These are phyloP conservation scores for Hypomesus transpacificus DNA, from an alignment of 2,113 vertebrate genomes.

Conservation along the genomic window DNA sequence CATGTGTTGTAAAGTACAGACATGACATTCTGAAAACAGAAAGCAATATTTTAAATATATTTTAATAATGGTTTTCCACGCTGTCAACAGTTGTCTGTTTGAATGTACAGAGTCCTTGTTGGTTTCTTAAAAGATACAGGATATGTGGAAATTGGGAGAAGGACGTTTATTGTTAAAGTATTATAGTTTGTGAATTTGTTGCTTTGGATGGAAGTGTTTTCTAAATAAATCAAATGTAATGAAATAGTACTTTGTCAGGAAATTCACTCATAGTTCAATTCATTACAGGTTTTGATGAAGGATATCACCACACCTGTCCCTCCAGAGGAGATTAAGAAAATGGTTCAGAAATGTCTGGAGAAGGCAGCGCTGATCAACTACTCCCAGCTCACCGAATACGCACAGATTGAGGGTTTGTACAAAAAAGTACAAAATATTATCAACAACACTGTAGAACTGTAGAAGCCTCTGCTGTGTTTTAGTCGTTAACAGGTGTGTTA, in stretches of 20 bases:
- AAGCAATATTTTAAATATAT: too few species aligned
- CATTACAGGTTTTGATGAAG: conserved; percentile 91
- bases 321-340: conserved; percentile 91
- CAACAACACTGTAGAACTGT: background rate
- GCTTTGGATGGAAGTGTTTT: too few species aligned
- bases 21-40: too few species aligned
- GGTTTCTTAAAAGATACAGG: too few species aligned
- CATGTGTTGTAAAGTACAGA: too few species aligned
- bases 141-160: background rate
- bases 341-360: conserved; percentile 91
- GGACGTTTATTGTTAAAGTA: background rate
- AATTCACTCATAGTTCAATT: background rate
- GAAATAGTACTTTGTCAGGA: background rate
- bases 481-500: conserved; percentile 31
- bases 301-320: conserved; percentile 92
- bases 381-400: conserved; percentile 90
- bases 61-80: too few species aligned
- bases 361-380: conserved; percentile 95
- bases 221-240: background rate
- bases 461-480: background rate
- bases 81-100: background rate
- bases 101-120: background rate
- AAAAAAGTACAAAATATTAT: conserved; percentile 1
- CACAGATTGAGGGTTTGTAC: conserved; percentile 91
- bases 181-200: background rate